A percentile compares a stretch with the other conserved stretches of the same genome.
Evolutionary conservation across 2,113 vertebrate species (phyloP).

Genomic region (Eubucco bourcierii): DNA sequence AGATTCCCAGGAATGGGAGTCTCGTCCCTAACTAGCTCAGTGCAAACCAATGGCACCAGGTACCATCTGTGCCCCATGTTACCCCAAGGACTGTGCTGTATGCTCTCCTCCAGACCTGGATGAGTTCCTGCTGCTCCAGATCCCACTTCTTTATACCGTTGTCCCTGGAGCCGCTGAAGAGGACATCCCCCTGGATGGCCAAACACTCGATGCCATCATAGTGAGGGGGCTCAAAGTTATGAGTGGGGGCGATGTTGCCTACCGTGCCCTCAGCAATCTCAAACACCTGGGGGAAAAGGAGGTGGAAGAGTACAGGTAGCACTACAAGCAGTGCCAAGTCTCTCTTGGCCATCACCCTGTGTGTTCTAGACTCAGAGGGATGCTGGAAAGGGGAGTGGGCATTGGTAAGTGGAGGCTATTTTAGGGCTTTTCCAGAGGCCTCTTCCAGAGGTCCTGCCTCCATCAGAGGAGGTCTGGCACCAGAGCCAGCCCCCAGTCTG

Average conservation of each 20-base stretch:
- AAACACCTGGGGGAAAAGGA: slow-evolving; percentile 81
- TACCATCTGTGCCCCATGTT: neutral
- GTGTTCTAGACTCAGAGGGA: neutral
- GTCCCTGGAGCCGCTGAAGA: slow-evolving; percentile 95
- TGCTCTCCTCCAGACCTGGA: slow-evolving; percentile 78
- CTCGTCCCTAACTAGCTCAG: neutral
- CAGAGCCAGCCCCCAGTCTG: neutral
- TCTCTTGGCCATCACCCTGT: neutral
- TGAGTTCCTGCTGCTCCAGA: slow-evolving; percentile 92
- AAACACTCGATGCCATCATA: slow-evolving; percentile 96
- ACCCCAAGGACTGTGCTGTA: neutral
- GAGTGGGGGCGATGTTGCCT: slow-evolving; percentile 90
- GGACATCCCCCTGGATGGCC: slow-evolving; percentile 87
- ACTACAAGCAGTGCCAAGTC: neutral
- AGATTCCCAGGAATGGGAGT: neutral
- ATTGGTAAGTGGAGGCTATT: neutral
- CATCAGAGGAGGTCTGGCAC: neutral
- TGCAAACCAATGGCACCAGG: neutral
- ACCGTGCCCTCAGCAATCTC: slow-evolving; percentile 84
- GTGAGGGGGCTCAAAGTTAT: slow-evolving; percentile 97
- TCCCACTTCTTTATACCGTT: slow-evolving; percentile 99
- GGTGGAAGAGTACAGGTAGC: neutral
- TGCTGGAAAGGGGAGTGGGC: neutral
- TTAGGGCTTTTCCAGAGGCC: neutral
- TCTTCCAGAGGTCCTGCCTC: neutral